Percentiles rank a stretch among this genome's conserved stretches.
phyloP scores from a whole-genome alignment of 2,797 vertebrate genomes.

The Semaprochilodus insignis region DNA sequence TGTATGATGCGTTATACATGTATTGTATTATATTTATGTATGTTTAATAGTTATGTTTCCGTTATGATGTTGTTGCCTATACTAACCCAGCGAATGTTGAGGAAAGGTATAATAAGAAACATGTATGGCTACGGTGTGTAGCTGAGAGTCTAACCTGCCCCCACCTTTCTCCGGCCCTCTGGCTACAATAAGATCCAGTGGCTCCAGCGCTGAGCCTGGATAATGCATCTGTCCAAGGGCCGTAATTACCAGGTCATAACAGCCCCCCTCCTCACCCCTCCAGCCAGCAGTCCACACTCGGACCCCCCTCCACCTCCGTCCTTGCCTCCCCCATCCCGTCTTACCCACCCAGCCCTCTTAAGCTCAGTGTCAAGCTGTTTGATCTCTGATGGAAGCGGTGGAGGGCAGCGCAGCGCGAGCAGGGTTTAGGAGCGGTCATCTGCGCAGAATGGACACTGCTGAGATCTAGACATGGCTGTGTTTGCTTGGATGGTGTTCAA shows the following conservation, averaged over 20 bases:
- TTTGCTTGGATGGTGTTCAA: no score
- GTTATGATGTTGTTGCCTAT: no score
- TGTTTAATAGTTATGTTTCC: no score
- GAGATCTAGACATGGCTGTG: no score
- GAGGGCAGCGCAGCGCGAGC: slow-evolving; percentile 71
- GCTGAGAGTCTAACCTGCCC: not conserved
- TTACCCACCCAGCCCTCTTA: slow-evolving; percentile 54
- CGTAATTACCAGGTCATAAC: slow-evolving; percentile 90
- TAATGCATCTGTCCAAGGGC: slow-evolving; percentile 92
- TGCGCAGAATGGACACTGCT: no score
- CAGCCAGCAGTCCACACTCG: slow-evolving; percentile 87
- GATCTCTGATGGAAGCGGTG: slow-evolving; percentile 82
- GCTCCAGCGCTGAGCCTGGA: slow-evolving; percentile 90
- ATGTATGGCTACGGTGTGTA: no score
- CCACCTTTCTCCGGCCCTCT: slow-evolving; percentile 67
- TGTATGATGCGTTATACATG: no score
- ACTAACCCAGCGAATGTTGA: no score
- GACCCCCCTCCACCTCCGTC: slow-evolving; percentile 68
- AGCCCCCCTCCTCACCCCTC: slow-evolving; percentile 79
- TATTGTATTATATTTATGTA: no score
- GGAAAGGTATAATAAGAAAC: no score
- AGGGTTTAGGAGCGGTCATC: not conserved
- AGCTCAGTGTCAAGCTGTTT: slow-evolving; percentile 85
- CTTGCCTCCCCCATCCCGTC: slow-evolving; percentile 59
- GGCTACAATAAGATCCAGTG: slow-evolving; percentile 92